phyloP scores from a whole-genome alignment of 2,797 vertebrate genomes.

The Tadarida brasiliensis region DNA sequence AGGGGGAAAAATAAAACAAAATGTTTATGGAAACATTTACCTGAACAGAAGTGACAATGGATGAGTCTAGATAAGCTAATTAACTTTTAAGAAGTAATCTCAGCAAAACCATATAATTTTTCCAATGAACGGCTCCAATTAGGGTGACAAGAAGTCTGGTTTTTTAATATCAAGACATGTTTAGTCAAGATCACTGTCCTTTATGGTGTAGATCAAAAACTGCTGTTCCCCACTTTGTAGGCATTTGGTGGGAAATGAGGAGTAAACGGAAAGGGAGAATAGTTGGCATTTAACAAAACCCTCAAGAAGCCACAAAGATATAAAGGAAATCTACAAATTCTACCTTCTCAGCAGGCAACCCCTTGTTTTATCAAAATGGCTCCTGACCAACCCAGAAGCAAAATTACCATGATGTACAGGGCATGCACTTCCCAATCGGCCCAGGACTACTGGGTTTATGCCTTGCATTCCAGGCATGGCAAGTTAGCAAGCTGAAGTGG shows the following conservation, averaged over 20 bases:
- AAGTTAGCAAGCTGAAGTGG: neutral
- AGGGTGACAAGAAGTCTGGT: neutral
- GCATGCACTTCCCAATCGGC: neutral
- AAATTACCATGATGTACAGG: neutral
- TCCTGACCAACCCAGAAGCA: neutral
- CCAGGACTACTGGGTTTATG: neutral
- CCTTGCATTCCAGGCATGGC: accelerated
- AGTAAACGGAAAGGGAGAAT: neutral
- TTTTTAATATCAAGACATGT: neutral
- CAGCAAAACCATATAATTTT: neutral
- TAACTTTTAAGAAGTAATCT: neutral
- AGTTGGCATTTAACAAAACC: neutral
- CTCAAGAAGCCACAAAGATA: neutral
- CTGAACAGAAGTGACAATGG: neutral
- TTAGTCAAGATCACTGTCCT: accelerated
- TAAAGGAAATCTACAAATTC: neutral
- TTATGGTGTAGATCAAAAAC: accelerated
- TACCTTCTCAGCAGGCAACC: neutral
- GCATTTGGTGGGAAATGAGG: neutral
- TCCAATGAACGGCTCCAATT: neutral
- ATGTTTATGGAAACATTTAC: neutral
- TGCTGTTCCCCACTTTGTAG: accelerated
- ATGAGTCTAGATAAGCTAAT: neutral
- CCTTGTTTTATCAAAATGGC: neutral
- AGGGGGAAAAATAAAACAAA: neutral